Base-by-base conservation (phyloP, 37 sponge, comb jelly and placozoan species). In the Beroe ovata region DNA sequence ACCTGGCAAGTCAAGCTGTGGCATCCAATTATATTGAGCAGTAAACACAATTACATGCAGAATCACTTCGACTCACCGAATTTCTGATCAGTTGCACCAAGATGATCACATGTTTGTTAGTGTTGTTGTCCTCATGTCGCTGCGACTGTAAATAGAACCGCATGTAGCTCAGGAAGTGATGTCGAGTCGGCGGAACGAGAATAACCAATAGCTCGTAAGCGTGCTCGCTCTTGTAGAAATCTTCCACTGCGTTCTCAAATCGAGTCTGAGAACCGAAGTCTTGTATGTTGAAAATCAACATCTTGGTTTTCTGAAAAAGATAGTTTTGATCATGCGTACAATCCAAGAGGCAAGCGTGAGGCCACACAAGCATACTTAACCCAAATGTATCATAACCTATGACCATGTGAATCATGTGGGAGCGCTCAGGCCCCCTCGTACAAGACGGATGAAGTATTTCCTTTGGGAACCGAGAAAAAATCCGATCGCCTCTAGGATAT, bases 111-210 rank as follows among this genome's bases (percentile, higher is more conserved):
- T 66, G 69, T 66, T 66, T 66, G 33, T 3, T 1, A 1, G 36
- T 29, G 54, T 11, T 11, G 54, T 11, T 11, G 54, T 11, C 54
- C 11, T 47, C 54, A 11, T 47, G 54, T 16, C 54, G 54, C 11
- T 11, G 6, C 11, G 69, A 66, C 16, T 66, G 69, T 18, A 66
- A 16, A 4, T 66, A 30, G 69, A 66, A 66, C 4, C 69, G 25
- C 69, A 66, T 66, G 69, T 66, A 66, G 69, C 69, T 66, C 8
- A 66, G 69, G 18, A 66, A 37, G 2, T 66, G 29, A 37, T 66
- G 69, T 18, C 69, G 34, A 1, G 11, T 30, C 16, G 69, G 69
- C 69, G 69, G 69, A 2, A 66, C 69, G 36, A 66, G 36, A 11
- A 66, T 66, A 2, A 66, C 36, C 36, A 66, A 37, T 18, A 18